Evolutionary conservation across 2,888 invertebrate genomes (phyloP).

Genomic region (Agonopterix alstromeriana): DNA sequence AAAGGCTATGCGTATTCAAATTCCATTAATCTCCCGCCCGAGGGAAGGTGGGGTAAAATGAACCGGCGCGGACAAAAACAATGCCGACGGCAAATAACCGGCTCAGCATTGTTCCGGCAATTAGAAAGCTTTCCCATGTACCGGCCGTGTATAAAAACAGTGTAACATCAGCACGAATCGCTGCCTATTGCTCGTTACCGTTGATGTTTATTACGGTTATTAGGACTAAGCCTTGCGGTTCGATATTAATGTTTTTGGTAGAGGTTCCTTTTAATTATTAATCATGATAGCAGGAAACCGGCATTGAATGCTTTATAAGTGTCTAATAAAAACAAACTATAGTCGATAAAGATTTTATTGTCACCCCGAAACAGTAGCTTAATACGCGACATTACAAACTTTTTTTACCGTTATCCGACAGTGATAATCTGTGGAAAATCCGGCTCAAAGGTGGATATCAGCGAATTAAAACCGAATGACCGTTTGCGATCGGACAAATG

Average conservation of each 20-base stretch:
- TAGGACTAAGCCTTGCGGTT: slow-evolving; percentile 68
- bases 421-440: slow-evolving; percentile 46
- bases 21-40: slow-evolving; percentile 73
- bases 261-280: slow-evolving; percentile 55
- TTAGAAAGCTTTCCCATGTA: slow-evolving; percentile 78
- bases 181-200: slow-evolving; percentile 75
- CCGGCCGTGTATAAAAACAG: slow-evolving; percentile 75
- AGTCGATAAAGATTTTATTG: no score
- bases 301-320: slow-evolving; percentile 3
- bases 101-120: slow-evolving; percentile 77
- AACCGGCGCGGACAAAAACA: slow-evolving; percentile 76
- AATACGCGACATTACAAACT: neutral
- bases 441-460: slow-evolving; percentile 40
- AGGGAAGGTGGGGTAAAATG: slow-evolving; percentile 72
- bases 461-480: slow-evolving; percentile 48
- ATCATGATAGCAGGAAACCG: slow-evolving; percentile 15
- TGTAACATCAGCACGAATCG: slow-evolving; percentile 75
- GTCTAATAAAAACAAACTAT: neutral
- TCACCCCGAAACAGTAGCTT: no score
- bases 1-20: slow-evolving; percentile 77
- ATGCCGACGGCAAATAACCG: slow-evolving; percentile 76
- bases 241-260: slow-evolving; percentile 59
- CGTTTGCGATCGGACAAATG: slow-evolving; percentile 43
- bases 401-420: slow-evolving; percentile 26
- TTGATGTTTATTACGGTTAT: slow-evolving; percentile 76